Evolutionary conservation across 2,888 invertebrate genomes (phyloP).

Genomic region (Trissolcus brochymenae): DNA sequence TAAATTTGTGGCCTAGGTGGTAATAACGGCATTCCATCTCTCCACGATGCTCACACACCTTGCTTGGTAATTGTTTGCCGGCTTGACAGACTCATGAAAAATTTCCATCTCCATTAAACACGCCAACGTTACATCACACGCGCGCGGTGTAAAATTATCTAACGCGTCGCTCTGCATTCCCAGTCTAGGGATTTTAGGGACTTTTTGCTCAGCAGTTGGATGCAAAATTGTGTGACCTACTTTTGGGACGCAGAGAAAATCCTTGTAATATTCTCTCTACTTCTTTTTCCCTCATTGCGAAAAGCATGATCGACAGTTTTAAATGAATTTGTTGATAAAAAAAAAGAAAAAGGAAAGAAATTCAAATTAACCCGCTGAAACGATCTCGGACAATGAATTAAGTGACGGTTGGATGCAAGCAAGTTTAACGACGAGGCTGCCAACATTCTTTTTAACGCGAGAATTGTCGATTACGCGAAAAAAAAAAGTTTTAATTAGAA

Average conservation of each 20-base stretch:
- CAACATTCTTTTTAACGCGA: constrained; percentile 35
- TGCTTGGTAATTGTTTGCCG: constrained; percentile 57
- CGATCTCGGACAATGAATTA: constrained; percentile 35
- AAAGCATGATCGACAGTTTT: neutral
- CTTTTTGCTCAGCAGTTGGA: constrained; percentile 1
- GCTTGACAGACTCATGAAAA: constrained; percentile 59
- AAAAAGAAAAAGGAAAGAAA: constrained; percentile 3
- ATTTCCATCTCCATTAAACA: constrained; percentile 50
- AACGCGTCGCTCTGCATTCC: constrained; percentile 6
- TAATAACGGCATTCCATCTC: constrained; percentile 67
- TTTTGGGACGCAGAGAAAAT: constrained; percentile 1
- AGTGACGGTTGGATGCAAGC: constrained; percentile 12
- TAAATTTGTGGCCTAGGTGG: constrained; percentile 71
- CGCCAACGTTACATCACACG: constrained; percentile 30
- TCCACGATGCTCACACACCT: constrained; percentile 54
- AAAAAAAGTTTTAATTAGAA: constrained; percentile 58
- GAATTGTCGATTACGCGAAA: constrained; percentile 39
- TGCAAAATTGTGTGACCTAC: constrained; percentile 20
- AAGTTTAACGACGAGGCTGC: constrained; percentile 15
- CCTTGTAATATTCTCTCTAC: neutral
- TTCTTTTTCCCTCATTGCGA: neutral
- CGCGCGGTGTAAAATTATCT: constrained; percentile 35
- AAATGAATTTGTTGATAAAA: neutral
- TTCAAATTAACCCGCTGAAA: constrained; percentile 11
- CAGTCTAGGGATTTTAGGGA: constrained; percentile 6